Evolutionary conservation across 2,113 vertebrate genomes (phyloP), one percentile per base, ranked within the genome.

Genomic region (Oreochromis niloticus): DNA sequence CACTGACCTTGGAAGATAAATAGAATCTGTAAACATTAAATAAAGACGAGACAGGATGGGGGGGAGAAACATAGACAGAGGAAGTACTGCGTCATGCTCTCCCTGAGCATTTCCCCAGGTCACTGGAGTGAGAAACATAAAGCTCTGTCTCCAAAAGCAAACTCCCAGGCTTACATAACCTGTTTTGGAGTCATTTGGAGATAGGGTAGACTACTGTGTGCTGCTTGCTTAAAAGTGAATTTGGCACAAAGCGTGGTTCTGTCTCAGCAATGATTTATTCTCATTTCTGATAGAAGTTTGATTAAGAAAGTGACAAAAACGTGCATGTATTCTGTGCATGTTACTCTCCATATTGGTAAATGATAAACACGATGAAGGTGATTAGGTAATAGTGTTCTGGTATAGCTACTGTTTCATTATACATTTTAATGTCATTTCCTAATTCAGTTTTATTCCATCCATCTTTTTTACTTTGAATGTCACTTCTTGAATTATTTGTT

Each of bases 111-210:
- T 92, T 92, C 57, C 80, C 78, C 84, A 91, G 89, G 86, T 92
- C 92, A 94, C 87, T 94, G 91, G 92, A 92, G 92, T 92, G 94
- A 93, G 92, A 93, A 88, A 91, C 92, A 93, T 91, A 93, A 94
- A 92, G 90, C 90, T 87, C 80, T n/a, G 80, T 93, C 86, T 91
- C 88, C 86, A 91, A 73, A 81, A 90, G 85, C 85, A 89, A 84
- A 48, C 63, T 90, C 82, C 87, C 87, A 75, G 71, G 43, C 91
- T 95, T 95, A 94, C 86, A 81, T 95, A 95, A 96, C 86, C 87
- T 79, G 39, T 86, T 89, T 87, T 30, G 59, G 73, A 90, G 86
- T 86, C 71, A 36, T 80, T 91, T 61, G 10, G 9, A 87, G 85
- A 83, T 39, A 9, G 57, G 88, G 56, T 80, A 80, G 41, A 80